phyloP scores from a whole-genome alignment of 1,140 invertebrate genomes.

The Eupristina koningsbergeri region DNA sequence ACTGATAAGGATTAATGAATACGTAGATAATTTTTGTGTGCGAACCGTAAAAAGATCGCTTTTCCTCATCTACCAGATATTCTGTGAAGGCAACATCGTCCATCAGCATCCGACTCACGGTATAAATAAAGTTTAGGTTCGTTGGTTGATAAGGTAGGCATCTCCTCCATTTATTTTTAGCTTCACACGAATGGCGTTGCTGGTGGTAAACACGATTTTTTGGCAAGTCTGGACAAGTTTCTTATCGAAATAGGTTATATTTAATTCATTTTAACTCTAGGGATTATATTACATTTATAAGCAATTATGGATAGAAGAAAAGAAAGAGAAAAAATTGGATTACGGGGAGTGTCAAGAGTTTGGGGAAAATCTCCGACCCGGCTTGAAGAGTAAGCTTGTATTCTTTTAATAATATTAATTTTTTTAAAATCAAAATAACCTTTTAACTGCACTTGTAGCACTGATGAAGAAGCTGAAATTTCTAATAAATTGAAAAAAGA shows the following conservation, averaged over 20 bases:
- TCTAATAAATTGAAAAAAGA: slow-evolving; percentile 89
- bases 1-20: too few relatives aligned
- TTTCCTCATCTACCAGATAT: too few relatives aligned
- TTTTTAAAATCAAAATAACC: slow-evolving; percentile 45
- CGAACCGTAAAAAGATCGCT: too few relatives aligned
- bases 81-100: too few relatives aligned
- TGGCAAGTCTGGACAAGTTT: not conserved
- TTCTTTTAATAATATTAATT: slow-evolving; percentile 36
- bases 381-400: slow-evolving; percentile 75
- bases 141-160: not conserved
- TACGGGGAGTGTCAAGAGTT: slow-evolving; percentile 78
- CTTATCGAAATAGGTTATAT: slow-evolving; percentile 11
- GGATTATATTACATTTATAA: not conserved
- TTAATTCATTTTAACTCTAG: not conserved
- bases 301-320: slow-evolving; percentile 71
- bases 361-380: slow-evolving; percentile 83
- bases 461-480: slow-evolving; percentile 92
- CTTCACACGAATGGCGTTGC: not conserved
- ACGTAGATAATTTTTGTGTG: too few relatives aligned
- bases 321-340: slow-evolving; percentile 82
- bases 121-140: too few relatives aligned
- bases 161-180: not conserved
- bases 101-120: too few relatives aligned
- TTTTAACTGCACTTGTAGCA: slow-evolving; percentile 64
- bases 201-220: not conserved